Evolutionary conservation across 2,888 invertebrate species (phyloP).

Genomic region (Xiphydria camelus): DNA sequence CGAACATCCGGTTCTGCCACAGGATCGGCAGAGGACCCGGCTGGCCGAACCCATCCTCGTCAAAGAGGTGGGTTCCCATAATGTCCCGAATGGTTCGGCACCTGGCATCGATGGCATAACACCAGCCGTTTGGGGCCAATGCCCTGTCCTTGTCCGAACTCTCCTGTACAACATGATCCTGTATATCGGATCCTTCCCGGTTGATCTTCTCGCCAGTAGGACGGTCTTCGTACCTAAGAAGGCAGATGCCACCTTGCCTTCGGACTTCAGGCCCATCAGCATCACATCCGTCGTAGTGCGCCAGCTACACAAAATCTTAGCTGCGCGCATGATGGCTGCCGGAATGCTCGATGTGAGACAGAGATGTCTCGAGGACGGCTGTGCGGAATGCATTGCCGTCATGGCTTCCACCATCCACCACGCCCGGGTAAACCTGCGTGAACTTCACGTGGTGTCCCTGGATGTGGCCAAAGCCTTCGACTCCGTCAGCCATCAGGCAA

Average conservation of each 20-base stretch:
- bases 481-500: constrained; percentile 35
- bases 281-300: not conserved
- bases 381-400: constrained; percentile 9
- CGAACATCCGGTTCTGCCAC: not conserved
- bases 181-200: too few species aligned
- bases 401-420: constrained; percentile 12
- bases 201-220: constrained; percentile 2
- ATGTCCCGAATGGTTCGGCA: too few species aligned
- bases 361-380: constrained; percentile 15
- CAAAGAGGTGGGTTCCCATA: not conserved
- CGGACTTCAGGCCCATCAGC: constrained; percentile 22
- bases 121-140: too few species aligned
- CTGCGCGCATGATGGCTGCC: not conserved
- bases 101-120: too few species aligned
- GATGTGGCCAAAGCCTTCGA: constrained; percentile 56
- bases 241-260: constrained; percentile 9
- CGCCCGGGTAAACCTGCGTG: constrained; percentile 30
- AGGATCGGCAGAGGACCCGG: not conserved
- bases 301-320: constrained; percentile 7
- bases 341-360: constrained; percentile 1
- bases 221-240: constrained; percentile 15
- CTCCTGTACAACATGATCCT: too few species aligned
- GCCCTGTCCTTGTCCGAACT: too few species aligned
- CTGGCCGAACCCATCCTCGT: not conserved
- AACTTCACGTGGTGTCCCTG: constrained; percentile 48